phyloP scores from a whole-genome alignment of 2,113 vertebrate species.

The Oplegnathus fasciatus region DNA sequence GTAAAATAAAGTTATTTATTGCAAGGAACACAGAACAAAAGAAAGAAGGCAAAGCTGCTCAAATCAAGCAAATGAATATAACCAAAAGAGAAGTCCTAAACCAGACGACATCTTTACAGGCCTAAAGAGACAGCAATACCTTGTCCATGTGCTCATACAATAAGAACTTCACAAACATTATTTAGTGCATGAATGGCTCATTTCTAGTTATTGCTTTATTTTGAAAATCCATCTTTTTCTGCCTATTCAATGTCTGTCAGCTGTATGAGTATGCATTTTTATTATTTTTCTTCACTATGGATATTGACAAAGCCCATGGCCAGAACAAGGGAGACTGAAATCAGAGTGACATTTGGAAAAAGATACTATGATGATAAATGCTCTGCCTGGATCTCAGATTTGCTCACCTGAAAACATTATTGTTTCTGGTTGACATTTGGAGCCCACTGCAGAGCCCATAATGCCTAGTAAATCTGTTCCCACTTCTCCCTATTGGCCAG shows the following conservation, averaged over 20 bases:
- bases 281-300: background rate
- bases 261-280: background rate
- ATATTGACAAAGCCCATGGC: slow-evolving; percentile 16
- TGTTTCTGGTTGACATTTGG: slow-evolving; percentile 47
- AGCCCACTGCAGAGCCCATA: background rate
- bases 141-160: background rate
- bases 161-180: slow-evolving; percentile 11
- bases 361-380: slow-evolving; percentile 18
- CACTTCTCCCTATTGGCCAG: background rate
- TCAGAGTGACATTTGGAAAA: slow-evolving; percentile 43
- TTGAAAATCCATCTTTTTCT: slow-evolving; percentile 15
- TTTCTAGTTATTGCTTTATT: slow-evolving; percentile 35
- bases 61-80: too few species aligned
- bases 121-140: background rate
- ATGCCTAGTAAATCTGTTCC: slow-evolving; percentile 11
- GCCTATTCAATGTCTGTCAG: slow-evolving; percentile 19
- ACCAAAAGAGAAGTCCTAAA: background rate
- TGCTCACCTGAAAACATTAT: slow-evolving; percentile 33
- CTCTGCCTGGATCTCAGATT: slow-evolving; percentile 19
- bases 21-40: background rate
- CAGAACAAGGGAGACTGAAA: background rate
- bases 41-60: too few species aligned
- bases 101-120: background rate
- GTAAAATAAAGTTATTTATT: too few species aligned
- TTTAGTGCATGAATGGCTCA: background rate